These are phyloP conservation scores for Hymenopus coronatus DNA, from an alignment of 2,888 invertebrate genomes.

Conservation along the genomic window DNA sequence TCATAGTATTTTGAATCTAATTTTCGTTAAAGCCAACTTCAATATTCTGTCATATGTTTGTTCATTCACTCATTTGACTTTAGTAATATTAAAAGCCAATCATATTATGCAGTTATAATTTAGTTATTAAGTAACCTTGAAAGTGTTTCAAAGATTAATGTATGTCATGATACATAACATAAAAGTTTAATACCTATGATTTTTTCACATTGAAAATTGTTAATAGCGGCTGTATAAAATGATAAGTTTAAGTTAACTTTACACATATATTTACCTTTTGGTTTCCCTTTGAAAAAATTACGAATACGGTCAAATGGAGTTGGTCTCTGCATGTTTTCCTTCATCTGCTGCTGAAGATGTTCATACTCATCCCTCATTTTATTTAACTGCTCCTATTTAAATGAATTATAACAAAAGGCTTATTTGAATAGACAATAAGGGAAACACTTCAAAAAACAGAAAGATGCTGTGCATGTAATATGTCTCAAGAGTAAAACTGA, in stretches of 20 bases:
- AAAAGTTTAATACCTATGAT: background rate
- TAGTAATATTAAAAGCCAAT: background rate
- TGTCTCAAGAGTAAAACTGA: too few relatives aligned
- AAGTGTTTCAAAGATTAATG: too few relatives aligned
- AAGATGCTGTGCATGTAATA: too few relatives aligned
- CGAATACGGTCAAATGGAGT: conserved; percentile 78
- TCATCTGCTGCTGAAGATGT: conserved; percentile 74
- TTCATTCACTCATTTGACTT: background rate
- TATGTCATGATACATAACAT: background rate
- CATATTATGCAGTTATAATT: too few relatives aligned
- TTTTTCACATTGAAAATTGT: background rate
- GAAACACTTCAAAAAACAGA: too few relatives aligned
- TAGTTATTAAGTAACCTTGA: too few relatives aligned
- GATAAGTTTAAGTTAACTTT: background rate
- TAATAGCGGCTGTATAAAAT: background rate
- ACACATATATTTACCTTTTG: conserved; percentile 29
- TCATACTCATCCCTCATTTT: conserved; percentile 80
- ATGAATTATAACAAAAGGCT: background rate
- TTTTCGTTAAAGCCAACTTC: background rate
- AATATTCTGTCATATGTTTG: background rate
- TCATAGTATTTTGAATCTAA: background rate
- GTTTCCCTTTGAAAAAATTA: conserved; percentile 68
- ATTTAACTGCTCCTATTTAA: conserved; percentile 69
- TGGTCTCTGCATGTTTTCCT: conserved; percentile 69
- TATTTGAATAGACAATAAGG: too few relatives aligned